These are phyloP conservation scores for Manis javanica DNA, from an alignment of 2,797 vertebrate genomes.

Conservation along the genomic window DNA sequence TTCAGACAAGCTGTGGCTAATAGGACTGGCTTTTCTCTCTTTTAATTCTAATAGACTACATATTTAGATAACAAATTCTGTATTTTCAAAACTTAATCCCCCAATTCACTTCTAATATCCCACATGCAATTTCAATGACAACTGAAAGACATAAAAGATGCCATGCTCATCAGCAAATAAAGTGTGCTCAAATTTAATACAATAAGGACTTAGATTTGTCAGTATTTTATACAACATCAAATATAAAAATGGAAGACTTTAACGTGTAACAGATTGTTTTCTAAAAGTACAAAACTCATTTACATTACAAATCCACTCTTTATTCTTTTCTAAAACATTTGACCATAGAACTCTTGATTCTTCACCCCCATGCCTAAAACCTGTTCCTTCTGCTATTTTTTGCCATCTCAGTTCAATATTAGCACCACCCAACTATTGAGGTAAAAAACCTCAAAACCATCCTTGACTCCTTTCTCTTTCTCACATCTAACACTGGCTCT, in stretches of 20 bases:
- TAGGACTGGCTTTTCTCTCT: background rate
- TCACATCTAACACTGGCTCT: background rate
- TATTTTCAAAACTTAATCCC: slow-evolving; percentile 46
- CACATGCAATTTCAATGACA: slow-evolving; percentile 52
- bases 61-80: slow-evolving; percentile 33
- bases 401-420: slow-evolving; percentile 16
- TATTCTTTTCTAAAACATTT: slow-evolving; percentile 53
- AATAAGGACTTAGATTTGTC: background rate
- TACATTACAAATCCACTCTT: slow-evolving; percentile 7
- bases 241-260: slow-evolving; percentile 11
- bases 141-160: slow-evolving; percentile 17
- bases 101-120: slow-evolving; percentile 28
- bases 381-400: background rate
- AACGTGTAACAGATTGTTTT: background rate
- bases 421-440: background rate
- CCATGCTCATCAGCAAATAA: background rate
- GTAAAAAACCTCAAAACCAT: background rate
- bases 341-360: background rate
- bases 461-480: background rate
- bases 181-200: background rate
- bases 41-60: slow-evolving; percentile 19
- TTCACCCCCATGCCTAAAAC: slow-evolving; percentile 17
- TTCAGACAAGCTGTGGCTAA: slow-evolving; percentile 41
- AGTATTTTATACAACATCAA: slow-evolving; percentile 46
- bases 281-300: slow-evolving; percentile 32